A percentile compares a stretch with the other conserved stretches of the same genome.
phyloP scores from a whole-genome alignment of 2,113 vertebrate species.

The Corythornis vintsioides region DNA sequence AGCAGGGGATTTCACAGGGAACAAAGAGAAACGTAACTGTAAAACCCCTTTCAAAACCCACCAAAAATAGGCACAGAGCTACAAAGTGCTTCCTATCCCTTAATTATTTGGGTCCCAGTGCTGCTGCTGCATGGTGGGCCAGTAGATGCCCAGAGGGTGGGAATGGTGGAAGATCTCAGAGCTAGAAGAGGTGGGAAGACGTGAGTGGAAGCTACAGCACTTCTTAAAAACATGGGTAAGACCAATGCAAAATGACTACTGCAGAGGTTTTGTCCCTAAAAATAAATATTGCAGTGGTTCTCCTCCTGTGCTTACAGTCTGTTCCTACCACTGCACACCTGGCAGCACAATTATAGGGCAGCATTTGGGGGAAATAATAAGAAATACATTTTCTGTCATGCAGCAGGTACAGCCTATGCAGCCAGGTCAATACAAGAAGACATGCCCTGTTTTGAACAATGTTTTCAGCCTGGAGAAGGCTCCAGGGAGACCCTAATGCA shows the following conservation, averaged over 20 bases:
- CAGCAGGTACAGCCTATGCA: background rate
- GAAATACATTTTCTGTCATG: rapidly evolving
- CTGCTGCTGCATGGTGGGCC: rapidly evolving
- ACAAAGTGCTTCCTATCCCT: background rate
- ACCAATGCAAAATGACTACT: background rate
- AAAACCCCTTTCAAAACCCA: background rate
- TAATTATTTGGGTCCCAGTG: background rate
- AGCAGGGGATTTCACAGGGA: background rate
- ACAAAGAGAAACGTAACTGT: background rate
- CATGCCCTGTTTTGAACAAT: background rate
- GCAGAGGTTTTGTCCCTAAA: background rate
- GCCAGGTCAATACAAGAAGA: background rate
- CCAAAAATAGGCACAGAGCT: background rate
- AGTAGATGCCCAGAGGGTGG: rapidly evolving
- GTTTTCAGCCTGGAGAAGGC: background rate
- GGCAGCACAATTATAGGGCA: background rate
- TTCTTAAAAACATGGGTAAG: rapidly evolving
- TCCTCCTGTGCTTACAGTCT: background rate
- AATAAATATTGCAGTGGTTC: background rate
- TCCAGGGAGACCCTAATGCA: background rate
- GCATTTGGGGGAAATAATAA: background rate
- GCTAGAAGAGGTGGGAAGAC: background rate
- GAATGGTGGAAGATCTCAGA: background rate
- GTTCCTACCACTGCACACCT: background rate
- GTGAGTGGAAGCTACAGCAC: background rate